Evolutionary conservation across 2,888 invertebrate genomes (phyloP), one percentile per base, ranked within the genome.

Genomic region (Tiphia femorata): DNA sequence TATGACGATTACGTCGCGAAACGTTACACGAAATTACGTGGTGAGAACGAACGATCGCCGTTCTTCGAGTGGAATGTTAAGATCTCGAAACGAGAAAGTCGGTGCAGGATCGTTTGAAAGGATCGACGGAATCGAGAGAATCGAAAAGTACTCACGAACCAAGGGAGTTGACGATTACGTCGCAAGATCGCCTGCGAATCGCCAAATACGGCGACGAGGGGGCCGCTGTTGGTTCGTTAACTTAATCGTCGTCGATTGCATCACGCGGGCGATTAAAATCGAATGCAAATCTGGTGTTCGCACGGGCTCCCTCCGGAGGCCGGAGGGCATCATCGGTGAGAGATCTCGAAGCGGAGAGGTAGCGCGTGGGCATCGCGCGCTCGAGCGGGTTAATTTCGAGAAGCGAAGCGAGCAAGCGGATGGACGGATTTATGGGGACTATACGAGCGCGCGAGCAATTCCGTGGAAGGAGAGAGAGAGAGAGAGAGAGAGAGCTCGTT

Each of bases 201-300:
- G 20, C 42, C 48, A 48, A 52, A 57, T 44, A 43, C 48, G 43
- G 20, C 37, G 37, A 27, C 48, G 42, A 54, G 33, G 4, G 12
- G 33, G n/a, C 12, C 33, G 14, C 14, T 55, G 17, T 7, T 30
- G 23, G 30, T 57, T 64, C 53, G 43, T 64, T 63, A 63, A 38
- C 50, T 53, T 51, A 51, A 56, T 43, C 33, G 43, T 7, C n/a
- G n/a, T 2, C 29, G 51, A 43, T 64, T 63, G 51, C 63, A 49
- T 64, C 50, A 57, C 27, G 27, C 35, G 6, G 29, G 6, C 38
- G 61, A 65, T 64, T 65, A 64, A 56, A 55, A 64, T 61, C 52
- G 41, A 50, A 64, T 64, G 65, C 38, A 64, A 62, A 62, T 64
- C 44, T 41, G 20, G 25, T 51, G 16, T 48, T 62, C 52, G 19